A percentile compares a stretch with the other conserved stretches of the same genome.
phyloP scores from a whole-genome alignment of 2,113 vertebrate genomes.

The Oenanthe melanoleuca region DNA sequence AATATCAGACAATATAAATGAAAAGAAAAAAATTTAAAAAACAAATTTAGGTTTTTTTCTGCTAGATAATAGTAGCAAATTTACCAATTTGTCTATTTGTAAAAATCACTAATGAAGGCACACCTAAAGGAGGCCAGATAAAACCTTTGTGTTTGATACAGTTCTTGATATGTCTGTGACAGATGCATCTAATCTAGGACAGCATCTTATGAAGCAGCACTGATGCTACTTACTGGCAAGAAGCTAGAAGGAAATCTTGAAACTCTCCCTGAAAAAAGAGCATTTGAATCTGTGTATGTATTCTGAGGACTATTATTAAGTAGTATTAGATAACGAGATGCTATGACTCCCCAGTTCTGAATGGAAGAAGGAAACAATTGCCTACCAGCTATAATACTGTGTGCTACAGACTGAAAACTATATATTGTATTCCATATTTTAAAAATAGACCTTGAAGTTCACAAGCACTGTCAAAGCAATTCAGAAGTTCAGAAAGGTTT shows the following conservation, averaged over 20 bases:
- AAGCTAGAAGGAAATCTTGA: not conserved
- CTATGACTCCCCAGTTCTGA: not conserved
- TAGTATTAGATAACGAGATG: not conserved
- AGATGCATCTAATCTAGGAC: not conserved
- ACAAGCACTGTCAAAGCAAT: slow-evolving; percentile 41
- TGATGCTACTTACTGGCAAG: not conserved
- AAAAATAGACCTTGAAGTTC: slow-evolving; percentile 24
- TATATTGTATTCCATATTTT: not conserved
- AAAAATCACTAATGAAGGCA: not conserved
- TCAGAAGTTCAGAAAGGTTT: slow-evolving; percentile 36
- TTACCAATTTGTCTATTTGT: not conserved
- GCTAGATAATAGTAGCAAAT: not conserved
- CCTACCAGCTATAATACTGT: not conserved
- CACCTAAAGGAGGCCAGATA: not conserved
- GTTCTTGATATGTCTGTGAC: not conserved
- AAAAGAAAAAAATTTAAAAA: not conserved
- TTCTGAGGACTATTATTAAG: not conserved
- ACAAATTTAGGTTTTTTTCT: not conserved
- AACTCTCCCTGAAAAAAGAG: not conserved
- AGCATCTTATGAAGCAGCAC: not conserved
- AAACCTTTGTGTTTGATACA: not conserved
- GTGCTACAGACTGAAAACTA: slow-evolving; percentile 13
- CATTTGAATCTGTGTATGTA: not conserved
- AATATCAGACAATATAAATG: not conserved
- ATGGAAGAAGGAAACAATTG: slow-evolving; percentile 30